A percentile compares a stretch with the other conserved stretches of the same genome.
These are phyloP conservation scores for Danaus plexippus DNA, from an alignment of 1,140 invertebrate genomes.

Conservation along the genomic window DNA sequence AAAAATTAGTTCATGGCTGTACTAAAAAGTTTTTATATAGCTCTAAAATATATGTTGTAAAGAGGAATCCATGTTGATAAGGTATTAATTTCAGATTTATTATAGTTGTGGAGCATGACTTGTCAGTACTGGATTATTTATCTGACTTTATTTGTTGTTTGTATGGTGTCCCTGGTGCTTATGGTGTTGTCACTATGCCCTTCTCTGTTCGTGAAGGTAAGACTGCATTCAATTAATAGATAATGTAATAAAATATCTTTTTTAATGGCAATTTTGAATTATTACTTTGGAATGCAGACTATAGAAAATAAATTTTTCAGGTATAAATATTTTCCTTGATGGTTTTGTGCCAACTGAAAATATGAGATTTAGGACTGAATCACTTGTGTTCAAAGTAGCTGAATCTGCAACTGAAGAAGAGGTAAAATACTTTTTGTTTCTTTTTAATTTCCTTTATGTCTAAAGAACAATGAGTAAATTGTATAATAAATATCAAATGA, in stretches of 20 bases:
- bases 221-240: background rate
- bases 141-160: slow-evolving; percentile 99
- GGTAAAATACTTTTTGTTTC: slow-evolving; percentile 63
- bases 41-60: no score
- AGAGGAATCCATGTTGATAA: slow-evolving; percentile 1
- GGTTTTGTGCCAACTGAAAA: slow-evolving; percentile 99
- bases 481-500: background rate
- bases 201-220: slow-evolving; percentile 97
- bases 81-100: slow-evolving; percentile 83
- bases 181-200: slow-evolving; percentile 99
- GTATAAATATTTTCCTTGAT: slow-evolving; percentile 99
- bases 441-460: background rate
- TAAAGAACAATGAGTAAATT: background rate
- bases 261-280: background rate
- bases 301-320: slow-evolving; percentile 54
- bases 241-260: background rate
- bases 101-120: slow-evolving; percentile 99
- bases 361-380: slow-evolving; percentile 96
- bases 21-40: no score
- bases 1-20: background rate
- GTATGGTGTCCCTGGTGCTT: slow-evolving; percentile 98
- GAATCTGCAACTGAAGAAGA: slow-evolving; percentile 98
- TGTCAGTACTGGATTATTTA: slow-evolving; percentile 98
- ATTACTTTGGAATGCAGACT: background rate
- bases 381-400: slow-evolving; percentile 97